Conservation (phyloP, 1,140 invertebrate genomes). For the Euglossa dilemma region DNA sequence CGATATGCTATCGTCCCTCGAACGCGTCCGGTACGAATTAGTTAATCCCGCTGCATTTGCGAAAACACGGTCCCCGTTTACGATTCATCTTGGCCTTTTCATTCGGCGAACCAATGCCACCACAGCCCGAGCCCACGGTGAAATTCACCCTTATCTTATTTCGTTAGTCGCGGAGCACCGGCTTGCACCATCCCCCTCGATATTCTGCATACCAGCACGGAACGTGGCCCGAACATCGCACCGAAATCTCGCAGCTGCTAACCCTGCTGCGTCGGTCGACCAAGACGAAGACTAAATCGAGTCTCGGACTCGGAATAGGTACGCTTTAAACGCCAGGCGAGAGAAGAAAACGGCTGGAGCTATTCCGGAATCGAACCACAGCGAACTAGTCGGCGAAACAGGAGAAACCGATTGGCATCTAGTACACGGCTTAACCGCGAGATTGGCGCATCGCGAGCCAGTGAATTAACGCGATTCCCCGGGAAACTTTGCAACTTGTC, state of each 20-base stretch:
- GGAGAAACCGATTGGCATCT: neutral
- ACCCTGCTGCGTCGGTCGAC: neutral
- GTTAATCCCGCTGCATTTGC: neutral
- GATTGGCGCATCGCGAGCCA: neutral
- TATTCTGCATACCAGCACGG: neutral
- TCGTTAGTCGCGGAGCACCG: neutral
- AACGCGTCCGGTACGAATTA: neutral
- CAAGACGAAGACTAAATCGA: neutral
- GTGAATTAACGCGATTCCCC: neutral
- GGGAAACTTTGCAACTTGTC: constrained; percentile 20
- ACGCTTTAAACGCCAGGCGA: too few species aligned
- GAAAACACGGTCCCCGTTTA: constrained; percentile 19
- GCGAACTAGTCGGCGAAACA: neutral
- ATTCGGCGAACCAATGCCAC: neutral
- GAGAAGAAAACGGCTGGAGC: too few species aligned
- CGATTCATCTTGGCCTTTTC: constrained; percentile 22
- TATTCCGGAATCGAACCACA: neutral
- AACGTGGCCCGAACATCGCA: neutral
- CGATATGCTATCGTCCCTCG: neutral
- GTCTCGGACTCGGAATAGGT: neutral
- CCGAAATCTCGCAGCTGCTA: neutral
- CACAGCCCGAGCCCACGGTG: neutral
- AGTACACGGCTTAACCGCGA: neutral
- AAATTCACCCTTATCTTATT: neutral
- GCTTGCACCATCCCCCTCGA: neutral